Conservation (phyloP, 2,113 vertebrate genomes). For the Oreochromis tanganicae region DNA sequence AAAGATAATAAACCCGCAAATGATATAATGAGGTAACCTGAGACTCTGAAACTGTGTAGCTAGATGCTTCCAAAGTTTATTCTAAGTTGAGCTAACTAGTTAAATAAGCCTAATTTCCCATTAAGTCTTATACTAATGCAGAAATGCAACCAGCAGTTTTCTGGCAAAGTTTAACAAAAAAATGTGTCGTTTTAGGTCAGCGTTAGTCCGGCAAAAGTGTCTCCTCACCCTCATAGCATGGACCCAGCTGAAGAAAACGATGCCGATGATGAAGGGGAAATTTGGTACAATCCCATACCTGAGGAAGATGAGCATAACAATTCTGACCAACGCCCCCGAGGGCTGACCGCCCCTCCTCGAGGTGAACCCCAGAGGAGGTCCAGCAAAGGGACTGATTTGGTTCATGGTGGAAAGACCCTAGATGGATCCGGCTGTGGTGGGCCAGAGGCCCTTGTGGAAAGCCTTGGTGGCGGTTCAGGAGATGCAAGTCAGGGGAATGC, state of each 20-base stretch:
- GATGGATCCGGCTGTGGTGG: not conserved
- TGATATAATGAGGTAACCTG: not conserved
- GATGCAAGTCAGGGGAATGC: constrained; percentile 59
- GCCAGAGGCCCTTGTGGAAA: constrained; percentile 41
- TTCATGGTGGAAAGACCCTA: not conserved
- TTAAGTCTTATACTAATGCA: not conserved
- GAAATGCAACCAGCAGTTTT: not conserved
- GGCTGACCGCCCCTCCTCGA: constrained; percentile 37
- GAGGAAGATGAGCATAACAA: constrained; percentile 82
- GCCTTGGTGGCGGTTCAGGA: not conserved
- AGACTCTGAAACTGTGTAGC: not conserved
- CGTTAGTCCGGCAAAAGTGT: constrained; percentile 11
- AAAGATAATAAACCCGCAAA: not conserved
- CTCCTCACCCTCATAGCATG: constrained; percentile 16
- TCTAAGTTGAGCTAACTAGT: not conserved
- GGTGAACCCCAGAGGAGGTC: constrained; percentile 45
- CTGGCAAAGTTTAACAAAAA: not conserved
- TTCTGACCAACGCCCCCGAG: constrained; percentile 10
- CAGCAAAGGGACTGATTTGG: constrained; percentile 42
- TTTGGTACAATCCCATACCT: constrained; percentile 99
- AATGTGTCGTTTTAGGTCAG: constrained; percentile 5
- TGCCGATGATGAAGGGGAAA: constrained; percentile 94
- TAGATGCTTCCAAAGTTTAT: not conserved
- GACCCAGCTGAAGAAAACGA: constrained; percentile 87
- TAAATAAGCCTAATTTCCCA: not conserved